These are phyloP conservation scores for Squalus acanthias DNA, from an alignment of 2,797 vertebrate species.

Conservation along the genomic window DNA sequence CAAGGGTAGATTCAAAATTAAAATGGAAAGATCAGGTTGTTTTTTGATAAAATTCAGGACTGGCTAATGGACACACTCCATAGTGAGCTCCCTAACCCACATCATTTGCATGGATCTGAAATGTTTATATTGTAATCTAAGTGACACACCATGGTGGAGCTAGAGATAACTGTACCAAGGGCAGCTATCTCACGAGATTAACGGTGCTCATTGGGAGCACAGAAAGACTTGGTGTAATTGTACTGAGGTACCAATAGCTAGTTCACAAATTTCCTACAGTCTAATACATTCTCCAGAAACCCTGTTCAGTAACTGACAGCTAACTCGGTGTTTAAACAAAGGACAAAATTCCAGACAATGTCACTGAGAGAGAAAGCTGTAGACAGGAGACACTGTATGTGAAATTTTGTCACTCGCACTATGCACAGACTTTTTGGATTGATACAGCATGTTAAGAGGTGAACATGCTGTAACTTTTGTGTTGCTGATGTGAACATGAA, in stretches of 20 bases:
- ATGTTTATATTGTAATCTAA: background rate
- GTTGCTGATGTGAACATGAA: background rate
- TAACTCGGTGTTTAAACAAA: background rate
- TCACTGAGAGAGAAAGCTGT: background rate
- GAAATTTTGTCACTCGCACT: background rate
- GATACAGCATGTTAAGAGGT: background rate
- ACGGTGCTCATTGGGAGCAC: background rate
- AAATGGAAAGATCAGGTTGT: background rate
- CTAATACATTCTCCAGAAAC: background rate
- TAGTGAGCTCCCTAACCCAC: background rate
- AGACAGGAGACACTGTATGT: background rate
- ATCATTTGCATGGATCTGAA: background rate
- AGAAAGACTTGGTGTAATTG: background rate
- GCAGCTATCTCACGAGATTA: background rate
- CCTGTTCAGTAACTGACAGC: background rate
- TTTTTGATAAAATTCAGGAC: conserved; percentile 3
- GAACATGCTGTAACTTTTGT: background rate
- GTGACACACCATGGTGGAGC: background rate
- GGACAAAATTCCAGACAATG: background rate
- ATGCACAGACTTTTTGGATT: background rate
- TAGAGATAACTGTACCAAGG: background rate
- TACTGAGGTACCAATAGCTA: conserved; percentile 1
- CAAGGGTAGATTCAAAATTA: background rate
- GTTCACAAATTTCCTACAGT: conserved; percentile 45
- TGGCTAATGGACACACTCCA: background rate